Evolutionary conservation across 1,140 invertebrate species (phyloP), one percentile per base, ranked within the genome.

Genomic region (Vollenhovia emeryi): DNA sequence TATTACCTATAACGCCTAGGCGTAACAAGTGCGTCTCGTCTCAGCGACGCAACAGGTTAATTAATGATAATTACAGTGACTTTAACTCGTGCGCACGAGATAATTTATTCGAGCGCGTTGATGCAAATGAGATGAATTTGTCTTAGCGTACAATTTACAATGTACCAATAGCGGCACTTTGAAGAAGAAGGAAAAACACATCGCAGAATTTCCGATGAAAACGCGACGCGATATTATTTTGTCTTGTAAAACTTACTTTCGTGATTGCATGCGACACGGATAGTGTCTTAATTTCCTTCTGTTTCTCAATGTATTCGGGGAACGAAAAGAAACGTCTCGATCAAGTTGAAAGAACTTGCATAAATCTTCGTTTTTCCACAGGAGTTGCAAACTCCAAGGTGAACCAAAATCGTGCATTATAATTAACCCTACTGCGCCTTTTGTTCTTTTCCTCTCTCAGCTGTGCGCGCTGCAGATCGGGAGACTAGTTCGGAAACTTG

Each of bases 401-500:
- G 18, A 0, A 7, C 6, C 3, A 36, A 69, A 15, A 24, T 45
- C 3, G 6, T 30, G 5, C n/a, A n/a, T n/a, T n/a, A n/a, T 5
- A 66, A 27, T 27, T 45, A 7, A 24, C 3, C 40, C 11, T 62
- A 21, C n/a, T 24, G 24, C 15, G 2, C 8, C 21, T 57, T 48
- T 62, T 62, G 7, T 60, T 33, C 21, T 33, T 57, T 48, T 57
- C 13, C 43, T 59, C 43, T 62, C 96, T 97, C 52, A 98, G 97
- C 6, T 60, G 1, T 24, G 30, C 15, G 4, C 5, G 21, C 45
- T 6, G 11, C 73, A 73, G 71, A 55, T 52, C 13, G 4, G 13
- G 3, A 55, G 40, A 66, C 66, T 18, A 48, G 74, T 85, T 85
- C 4, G 1, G 11, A 27, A 48, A 66, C 27, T 18, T 62, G n/a